Percentiles rank a stretch among this genome's conserved stretches.
Evolutionary conservation across 2,888 invertebrate genomes (phyloP).

Genomic region (Leucania comma): DNA sequence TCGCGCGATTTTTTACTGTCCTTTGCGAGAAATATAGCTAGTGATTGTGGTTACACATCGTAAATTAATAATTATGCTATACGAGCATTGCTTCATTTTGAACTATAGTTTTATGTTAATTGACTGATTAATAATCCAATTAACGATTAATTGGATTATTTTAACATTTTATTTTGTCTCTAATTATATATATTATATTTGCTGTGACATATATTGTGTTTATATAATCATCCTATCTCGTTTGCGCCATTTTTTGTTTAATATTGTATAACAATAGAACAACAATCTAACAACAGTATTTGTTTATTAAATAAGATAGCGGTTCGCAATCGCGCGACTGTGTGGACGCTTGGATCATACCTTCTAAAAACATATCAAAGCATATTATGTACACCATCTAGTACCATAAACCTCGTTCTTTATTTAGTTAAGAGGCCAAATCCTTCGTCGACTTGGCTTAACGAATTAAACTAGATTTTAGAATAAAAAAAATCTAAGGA

Average conservation of each 20-base stretch:
- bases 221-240: background rate
- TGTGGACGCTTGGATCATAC: conserved; percentile 13
- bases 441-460: conserved; percentile 35
- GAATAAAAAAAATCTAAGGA: conserved; percentile 30
- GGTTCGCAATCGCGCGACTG: conserved; percentile 24
- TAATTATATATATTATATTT: background rate
- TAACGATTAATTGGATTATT: conserved; percentile 10
- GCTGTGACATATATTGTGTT: background rate
- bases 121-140: conserved; percentile 15
- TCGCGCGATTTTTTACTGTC: conserved; percentile 22
- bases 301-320: background rate
- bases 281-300: background rate
- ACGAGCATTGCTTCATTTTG: conserved; percentile 6
- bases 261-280: conserved; percentile 3
- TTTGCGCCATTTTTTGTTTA: background rate
- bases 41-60: background rate
- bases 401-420: conserved; percentile 4
- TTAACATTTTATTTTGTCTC: background rate
- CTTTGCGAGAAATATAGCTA: background rate
- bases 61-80: background rate
- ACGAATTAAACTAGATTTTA: conserved; percentile 22
- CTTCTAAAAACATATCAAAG: conserved; percentile 16
- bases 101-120: conserved; percentile 24
- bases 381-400: conserved; percentile 15
- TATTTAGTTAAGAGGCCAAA: conserved; percentile 17